Conservation (phyloP, 2,888 invertebrate genomes). For the Cephonodes hylas region DNA sequence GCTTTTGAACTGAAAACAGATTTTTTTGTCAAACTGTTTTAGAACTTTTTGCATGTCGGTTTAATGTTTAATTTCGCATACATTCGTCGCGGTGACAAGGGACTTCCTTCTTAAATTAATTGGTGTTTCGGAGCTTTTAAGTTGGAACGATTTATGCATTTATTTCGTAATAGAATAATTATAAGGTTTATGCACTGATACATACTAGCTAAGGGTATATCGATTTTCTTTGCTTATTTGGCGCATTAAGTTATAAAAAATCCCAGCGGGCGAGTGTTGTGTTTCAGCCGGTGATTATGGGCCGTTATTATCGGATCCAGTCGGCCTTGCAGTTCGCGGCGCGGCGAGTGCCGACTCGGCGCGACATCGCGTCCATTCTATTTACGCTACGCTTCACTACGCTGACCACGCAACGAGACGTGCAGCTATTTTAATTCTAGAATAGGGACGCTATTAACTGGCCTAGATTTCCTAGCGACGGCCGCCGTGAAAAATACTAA, state of each 20-base stretch:
- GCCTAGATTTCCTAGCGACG: conserved; percentile 59
- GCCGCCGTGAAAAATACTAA: conserved; percentile 22
- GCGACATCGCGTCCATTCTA: conserved; percentile 43
- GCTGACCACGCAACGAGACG: conserved; percentile 51
- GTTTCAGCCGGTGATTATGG: conserved; percentile 1
- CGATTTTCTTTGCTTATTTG: not conserved
- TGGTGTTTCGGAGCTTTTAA: conserved; percentile 12
- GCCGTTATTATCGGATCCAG: not conserved
- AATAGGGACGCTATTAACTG: conserved; percentile 55
- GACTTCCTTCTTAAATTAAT: conserved; percentile 17
- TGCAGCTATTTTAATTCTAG: conserved; percentile 56
- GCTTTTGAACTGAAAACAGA: conserved; percentile 24
- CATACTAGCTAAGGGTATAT: not conserved
- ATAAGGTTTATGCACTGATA: not conserved
- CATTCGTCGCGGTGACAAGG: not conserved
- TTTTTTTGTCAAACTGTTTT: conserved; percentile 17
- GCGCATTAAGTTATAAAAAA: not conserved
- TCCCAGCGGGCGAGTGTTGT: not conserved
- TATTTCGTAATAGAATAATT: not conserved
- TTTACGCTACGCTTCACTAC: conserved; percentile 64
- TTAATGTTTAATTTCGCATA: conserved; percentile 1
- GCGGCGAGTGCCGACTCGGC: conserved; percentile 22
- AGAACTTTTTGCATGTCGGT: not conserved
- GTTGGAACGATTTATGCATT: conserved; percentile 9
- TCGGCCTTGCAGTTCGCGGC: conserved; percentile 5